A percentile compares a stretch with the other conserved stretches of the same genome.
Conservation (phyloP, 2,888 invertebrate genomes). For the Platynereis dumerilii region DNA sequence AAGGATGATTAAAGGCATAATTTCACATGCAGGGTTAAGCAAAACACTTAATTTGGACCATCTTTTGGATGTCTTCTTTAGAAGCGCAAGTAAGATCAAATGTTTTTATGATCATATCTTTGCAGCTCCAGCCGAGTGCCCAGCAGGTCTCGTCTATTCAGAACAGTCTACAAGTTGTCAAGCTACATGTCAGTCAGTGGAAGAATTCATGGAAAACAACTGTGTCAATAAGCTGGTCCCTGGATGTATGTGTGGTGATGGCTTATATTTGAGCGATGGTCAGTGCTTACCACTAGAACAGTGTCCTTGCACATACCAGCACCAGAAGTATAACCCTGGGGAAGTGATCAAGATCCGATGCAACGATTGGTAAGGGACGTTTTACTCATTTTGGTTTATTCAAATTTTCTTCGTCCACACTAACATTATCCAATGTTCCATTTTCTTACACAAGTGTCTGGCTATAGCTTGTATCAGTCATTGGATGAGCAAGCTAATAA, state of each 20-base stretch:
- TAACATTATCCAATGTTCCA: too few species aligned
- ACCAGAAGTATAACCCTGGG: conserved; percentile 1
- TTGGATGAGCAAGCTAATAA: too few species aligned
- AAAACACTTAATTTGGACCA: too few species aligned
- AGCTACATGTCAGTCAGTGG: conserved; percentile 70
- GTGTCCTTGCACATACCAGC: conserved; percentile 42
- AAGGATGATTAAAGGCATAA: too few species aligned
- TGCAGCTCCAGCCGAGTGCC: conserved; percentile 29
- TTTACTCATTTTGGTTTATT: too few species aligned
- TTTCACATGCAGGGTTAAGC: too few species aligned
- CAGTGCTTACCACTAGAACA: conserved; percentile 41
- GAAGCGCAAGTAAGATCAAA: too few species aligned
- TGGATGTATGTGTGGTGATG: conserved; percentile 34
- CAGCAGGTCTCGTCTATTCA: conserved; percentile 77
- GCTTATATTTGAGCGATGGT: conserved; percentile 40
- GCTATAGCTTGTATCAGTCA: too few species aligned
- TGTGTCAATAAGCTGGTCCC: conserved; percentile 24
- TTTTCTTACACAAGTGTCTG: too few species aligned
- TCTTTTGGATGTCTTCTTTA: too few species aligned
- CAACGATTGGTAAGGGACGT: conserved; percentile 1
- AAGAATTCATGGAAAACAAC: conserved; percentile 27
- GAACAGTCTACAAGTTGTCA: conserved; percentile 84
- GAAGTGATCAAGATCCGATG: not conserved
- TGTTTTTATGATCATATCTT: too few species aligned
- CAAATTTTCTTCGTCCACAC: too few species aligned